Base-by-base conservation (phyloP, 2,888 invertebrate species). In the Prostheceraeus crozeri region DNA sequence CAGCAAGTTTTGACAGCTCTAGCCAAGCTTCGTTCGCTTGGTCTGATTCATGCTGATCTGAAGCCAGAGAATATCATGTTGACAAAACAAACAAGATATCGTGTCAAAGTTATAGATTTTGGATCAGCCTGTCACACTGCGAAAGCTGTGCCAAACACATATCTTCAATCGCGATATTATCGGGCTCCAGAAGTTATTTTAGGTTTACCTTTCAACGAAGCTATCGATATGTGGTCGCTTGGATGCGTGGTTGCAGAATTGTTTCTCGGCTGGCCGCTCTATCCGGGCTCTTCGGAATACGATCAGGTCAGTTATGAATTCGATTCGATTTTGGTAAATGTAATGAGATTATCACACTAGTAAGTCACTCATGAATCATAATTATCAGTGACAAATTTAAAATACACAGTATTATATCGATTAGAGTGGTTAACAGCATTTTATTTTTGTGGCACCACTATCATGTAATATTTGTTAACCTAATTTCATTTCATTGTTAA, bases 11-110 rank as follows among this genome's bases (percentile, higher is more conserved):
- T 86, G 68, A 84, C 84, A 61, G 85, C 85, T 62, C 79, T 85
- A 70, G 78, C 83, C 65, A 84, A 90, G 79, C 83, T 89, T 64
- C 90, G 89, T 86, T 91, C 94, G 85, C 83, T 99, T 74, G 96
- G 96, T 67, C 82, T 99, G 72, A 99, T 99, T 76, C 98, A 99
- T 80, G 98, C 98, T 65, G 98, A 99, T 79, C 80, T 99, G 73
- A 98, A 99, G 79, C 98, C 98, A 16, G 98, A 99, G 80, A 99
- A 99, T 80, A 99, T 99, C 75, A 99, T 99, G 98, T 79, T 99
- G 78, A 96, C 98, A 68, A 93, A 94, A 77, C 98, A 98, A 1
- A 23, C 35, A 23, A 31, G 51, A 27, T 99, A 94, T 80, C 83
- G 96, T 67, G 96, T 99, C 60, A 98, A 98, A 82, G 98, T 77